phyloP scores from a whole-genome alignment of 2,113 vertebrate species.

The Jaculus jaculus region DNA sequence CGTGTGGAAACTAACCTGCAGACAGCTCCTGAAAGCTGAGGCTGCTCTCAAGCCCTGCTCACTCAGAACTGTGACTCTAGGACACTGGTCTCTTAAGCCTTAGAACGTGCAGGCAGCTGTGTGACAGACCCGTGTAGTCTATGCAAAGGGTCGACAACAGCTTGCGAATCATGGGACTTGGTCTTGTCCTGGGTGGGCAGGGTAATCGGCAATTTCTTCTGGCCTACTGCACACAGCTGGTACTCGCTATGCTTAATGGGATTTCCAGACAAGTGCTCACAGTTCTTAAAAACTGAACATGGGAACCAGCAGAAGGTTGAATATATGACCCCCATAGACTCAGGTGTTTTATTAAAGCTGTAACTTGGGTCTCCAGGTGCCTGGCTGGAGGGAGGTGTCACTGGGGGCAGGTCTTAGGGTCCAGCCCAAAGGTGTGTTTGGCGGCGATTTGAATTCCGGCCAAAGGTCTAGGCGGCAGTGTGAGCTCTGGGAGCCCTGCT shows the following conservation, averaged over 20 bases:
- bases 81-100: neutral
- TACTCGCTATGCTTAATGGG: neutral
- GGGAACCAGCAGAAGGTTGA: too few relatives aligned
- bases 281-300: neutral
- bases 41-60: too few relatives aligned
- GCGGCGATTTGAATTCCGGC: too few relatives aligned
- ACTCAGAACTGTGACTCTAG: neutral
- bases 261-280: neutral
- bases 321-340: too few relatives aligned
- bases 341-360: too few relatives aligned
- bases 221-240: neutral
- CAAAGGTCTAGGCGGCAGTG: too few relatives aligned
- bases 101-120: neutral
- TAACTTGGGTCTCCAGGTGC: too few relatives aligned
- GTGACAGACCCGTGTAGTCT: neutral
- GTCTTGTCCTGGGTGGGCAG: neutral
- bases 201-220: neutral
- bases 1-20: neutral
- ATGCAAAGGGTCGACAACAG: neutral
- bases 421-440: too few relatives aligned
- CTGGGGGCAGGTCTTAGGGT: too few relatives aligned
- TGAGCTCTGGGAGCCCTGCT: too few relatives aligned
- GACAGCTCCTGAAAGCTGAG: neutral
- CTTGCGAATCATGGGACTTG: accelerated
- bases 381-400: too few relatives aligned